A percentile compares a stretch with the other conserved stretches of the same genome.
These are phyloP conservation scores for Coelinius sp. DNA, from an alignment of 2,888 invertebrate genomes.

Conservation along the genomic window DNA sequence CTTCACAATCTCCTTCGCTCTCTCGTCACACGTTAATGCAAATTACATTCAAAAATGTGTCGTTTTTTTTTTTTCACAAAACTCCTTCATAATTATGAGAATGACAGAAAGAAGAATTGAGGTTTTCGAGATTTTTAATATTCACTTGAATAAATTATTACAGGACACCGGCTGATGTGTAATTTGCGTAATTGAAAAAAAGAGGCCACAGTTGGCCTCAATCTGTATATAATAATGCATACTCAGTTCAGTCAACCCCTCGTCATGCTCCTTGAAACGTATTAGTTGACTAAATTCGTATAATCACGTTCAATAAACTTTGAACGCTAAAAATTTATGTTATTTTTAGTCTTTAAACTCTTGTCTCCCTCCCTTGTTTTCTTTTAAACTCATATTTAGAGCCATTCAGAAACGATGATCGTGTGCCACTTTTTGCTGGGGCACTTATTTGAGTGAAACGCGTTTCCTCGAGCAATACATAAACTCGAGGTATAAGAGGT, in stretches of 20 bases:
- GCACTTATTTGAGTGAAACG: slow-evolving; percentile 18
- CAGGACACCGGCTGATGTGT: neutral
- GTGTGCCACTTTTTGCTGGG: slow-evolving; percentile 19
- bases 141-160: slow-evolving; percentile 12
- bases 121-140: neutral
- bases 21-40: slow-evolving; percentile 21
- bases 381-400: neutral
- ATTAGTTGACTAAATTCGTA: slow-evolving; percentile 17
- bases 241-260: slow-evolving; percentile 5
- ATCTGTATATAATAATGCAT: slow-evolving; percentile 10
- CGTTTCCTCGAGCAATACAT: slow-evolving; percentile 22
- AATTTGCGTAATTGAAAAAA: slow-evolving; percentile 22
- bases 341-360: slow-evolving; percentile 5
- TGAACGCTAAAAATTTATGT: slow-evolving; percentile 8
- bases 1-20: neutral
- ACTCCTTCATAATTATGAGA: neutral
- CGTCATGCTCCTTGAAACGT: slow-evolving; percentile 2
- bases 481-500: slow-evolving; percentile 18
- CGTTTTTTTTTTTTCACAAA: neutral
- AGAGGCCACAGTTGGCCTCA: neutral
- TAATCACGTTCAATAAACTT: slow-evolving; percentile 19
- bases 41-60: slow-evolving; percentile 17
- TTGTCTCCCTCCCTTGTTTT: neutral
- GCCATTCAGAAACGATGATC: slow-evolving; percentile 14
- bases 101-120: slow-evolving; percentile 14